A percentile compares a stretch with the other conserved stretches of the same genome.
phyloP scores from a whole-genome alignment of 1,140 invertebrate species.

The Radopholus similis region DNA sequence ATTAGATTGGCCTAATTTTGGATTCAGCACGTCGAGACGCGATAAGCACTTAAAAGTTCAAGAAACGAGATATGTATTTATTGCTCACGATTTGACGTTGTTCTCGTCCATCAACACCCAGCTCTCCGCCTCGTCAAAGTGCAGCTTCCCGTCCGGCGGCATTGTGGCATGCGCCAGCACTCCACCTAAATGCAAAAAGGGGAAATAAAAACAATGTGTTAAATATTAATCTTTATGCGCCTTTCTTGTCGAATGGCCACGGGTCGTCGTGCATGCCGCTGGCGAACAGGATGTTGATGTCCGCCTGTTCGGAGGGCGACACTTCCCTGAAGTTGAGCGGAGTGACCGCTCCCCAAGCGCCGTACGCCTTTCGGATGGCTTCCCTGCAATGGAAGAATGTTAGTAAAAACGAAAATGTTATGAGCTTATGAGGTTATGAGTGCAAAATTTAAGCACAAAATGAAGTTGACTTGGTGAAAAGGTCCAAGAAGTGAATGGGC shows the following conservation, averaged over 20 bases:
- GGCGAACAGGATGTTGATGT: slow-evolving; percentile 37
- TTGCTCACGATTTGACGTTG: slow-evolving; percentile 41
- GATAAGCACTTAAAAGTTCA: no score
- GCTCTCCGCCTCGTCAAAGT: slow-evolving; percentile 56
- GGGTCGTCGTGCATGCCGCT: slow-evolving; percentile 46
- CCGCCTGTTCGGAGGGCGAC: neutral
- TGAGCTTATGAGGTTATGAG: no score
- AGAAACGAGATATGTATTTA: no score
- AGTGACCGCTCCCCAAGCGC: neutral
- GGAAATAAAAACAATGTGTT: neutral
- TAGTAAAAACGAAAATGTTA: no score
- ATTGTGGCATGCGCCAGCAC: slow-evolving; percentile 58
- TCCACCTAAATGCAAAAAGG: slow-evolving; percentile 43
- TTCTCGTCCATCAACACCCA: slow-evolving; percentile 50
- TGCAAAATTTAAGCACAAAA: no score
- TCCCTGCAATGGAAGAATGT: no score
- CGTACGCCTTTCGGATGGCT: neutral
- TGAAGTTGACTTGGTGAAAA: no score
- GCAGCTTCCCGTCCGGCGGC: slow-evolving; percentile 51
- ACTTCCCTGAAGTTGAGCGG: slow-evolving; percentile 4
- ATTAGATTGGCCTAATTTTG: no score
- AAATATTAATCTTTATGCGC: neutral
- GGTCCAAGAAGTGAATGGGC: no score
- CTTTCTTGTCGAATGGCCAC: slow-evolving; percentile 59
- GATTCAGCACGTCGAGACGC: no score